Evolutionary conservation across 2,797 vertebrate genomes (phyloP), one percentile per base, ranked within the genome.

Genomic region (Tinamus major): DNA sequence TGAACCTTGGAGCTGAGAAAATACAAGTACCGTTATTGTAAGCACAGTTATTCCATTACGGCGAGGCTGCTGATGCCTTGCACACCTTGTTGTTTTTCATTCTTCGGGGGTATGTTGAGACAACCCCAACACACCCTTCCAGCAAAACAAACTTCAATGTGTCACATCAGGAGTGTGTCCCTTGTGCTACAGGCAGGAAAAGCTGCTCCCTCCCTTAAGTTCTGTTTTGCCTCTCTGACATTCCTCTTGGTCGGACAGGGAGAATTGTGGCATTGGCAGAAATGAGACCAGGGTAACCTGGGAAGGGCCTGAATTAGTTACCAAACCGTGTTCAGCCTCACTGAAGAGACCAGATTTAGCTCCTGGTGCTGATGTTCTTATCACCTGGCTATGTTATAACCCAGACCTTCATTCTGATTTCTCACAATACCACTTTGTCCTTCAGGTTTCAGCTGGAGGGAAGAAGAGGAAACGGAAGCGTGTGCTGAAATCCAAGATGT

Each of bases 401-500:
- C 23, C 21, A 9, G 23, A 8, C 18, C 31, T 48, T 63, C 12
- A 3, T n/a, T 78, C 27, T 44, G 51, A 5, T 88, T 87, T 81
- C 48, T 83, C 82, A 56, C 76, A 15, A 26, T 46, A 8, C 31
- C 29, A 27, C 84, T 0, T 16, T 44, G n/a, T 85, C 48, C 91
- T 87, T 33, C 68, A 98, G 98, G 94, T 63, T 65, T 35, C 94
- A 19, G 62, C 96, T 61, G 98, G 97, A 78, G 97, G 76, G 31
- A 99, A 95, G 94, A 98, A 56, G 67, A 98, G 98, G 97, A 99
- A 98, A 92, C 97, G 98, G 93, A 98, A 98, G 85, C 98, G 98
- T 1, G 98, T 99, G 77, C 94, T 99, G 88, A 99, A 99, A 94
- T 98, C 98, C 59, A 97, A 64, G 5, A 98, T 96, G 3, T 99